Evolutionary conservation across 2,888 invertebrate genomes (phyloP).

Genomic region (Caenorhabditis imperialis): DNA sequence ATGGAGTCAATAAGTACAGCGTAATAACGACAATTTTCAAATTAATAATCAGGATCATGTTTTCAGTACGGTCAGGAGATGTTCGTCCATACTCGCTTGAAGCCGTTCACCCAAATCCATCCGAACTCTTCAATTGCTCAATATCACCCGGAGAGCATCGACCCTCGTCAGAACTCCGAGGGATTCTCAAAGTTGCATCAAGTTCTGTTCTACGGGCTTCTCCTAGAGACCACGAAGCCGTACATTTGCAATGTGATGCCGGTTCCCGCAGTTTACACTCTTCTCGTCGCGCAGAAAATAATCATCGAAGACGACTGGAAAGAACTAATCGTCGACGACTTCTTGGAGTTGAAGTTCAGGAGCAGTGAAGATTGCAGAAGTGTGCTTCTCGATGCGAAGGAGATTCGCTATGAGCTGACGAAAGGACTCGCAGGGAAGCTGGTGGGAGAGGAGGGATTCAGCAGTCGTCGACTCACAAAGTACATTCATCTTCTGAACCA

Average conservation of each 20-base stretch:
- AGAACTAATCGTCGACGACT: conserved; percentile 57
- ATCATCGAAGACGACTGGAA: conserved; percentile 44
- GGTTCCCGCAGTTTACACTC: conserved; percentile 57
- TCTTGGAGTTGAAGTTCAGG: conserved; percentile 59
- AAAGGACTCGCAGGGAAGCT: conserved; percentile 54
- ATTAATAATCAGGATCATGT: background rate
- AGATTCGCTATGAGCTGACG: conserved; percentile 55
- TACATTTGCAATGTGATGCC: conserved; percentile 69
- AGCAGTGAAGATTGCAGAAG: conserved; percentile 45
- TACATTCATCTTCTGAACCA: conserved; percentile 48
- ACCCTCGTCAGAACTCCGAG: conserved; percentile 49
- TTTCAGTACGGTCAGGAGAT: conserved; percentile 73
- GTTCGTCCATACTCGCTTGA: conserved; percentile 71
- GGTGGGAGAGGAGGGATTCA: conserved; percentile 43
- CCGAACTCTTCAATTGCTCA: conserved; percentile 73
- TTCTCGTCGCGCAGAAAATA: conserved; percentile 63
- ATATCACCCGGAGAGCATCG: conserved; percentile 66
- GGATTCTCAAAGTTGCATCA: conserved; percentile 62
- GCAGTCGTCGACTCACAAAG: conserved; percentile 37
- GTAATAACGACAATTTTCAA: conserved; percentile 76
- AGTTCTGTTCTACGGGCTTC: conserved; percentile 69
- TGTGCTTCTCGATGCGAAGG: conserved; percentile 47
- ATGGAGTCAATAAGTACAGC: conserved; percentile 93
- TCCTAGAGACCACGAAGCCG: conserved; percentile 75
- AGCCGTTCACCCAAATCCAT: conserved; percentile 72